Base-by-base conservation (phyloP, 2,888 invertebrate genomes). In the Phorcus lineatus region DNA sequence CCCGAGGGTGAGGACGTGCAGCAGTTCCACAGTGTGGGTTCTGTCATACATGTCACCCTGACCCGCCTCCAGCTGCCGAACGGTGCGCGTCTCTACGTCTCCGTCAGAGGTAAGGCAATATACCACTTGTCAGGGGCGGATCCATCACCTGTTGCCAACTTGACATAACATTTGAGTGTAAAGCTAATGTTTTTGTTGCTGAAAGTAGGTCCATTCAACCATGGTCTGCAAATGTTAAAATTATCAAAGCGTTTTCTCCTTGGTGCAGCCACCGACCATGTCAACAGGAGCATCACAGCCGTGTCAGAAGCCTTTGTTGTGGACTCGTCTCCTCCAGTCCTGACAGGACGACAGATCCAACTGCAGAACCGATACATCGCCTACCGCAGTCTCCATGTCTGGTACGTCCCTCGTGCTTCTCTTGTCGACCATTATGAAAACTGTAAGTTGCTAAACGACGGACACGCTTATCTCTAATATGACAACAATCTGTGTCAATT, bases 41-140 rank as follows among this genome's bases (percentile, higher is more conserved):
- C 87, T 11, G 80, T 83, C 36, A 87, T 86, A 62, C 87, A 87
- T 17, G 70, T 80, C 17, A 83, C 83, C 9, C 81, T 88, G 78
- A 86, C 86, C 78, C 62, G 79, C 24, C 80, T 88, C 6, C 70
- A 70, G 22, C 76, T 88, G 57, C 86, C 86, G 76, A 84, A 81
- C 77, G 88, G 88, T 19, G 84, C 85, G 70, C 80, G 81, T 19
- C 86, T 87, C 77, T 87, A 85, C 77, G 87, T 85, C 17, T 84
- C 86, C 11, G 81, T 88, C 0, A 83, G 76, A 81, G 88, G 88
- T 88, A 79, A 47, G 47, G 47, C 47, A 11, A 1, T 4, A 13
- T 7, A 13, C 7, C 36, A 36, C 7, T 7, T 36, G 36, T 36
- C 7, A 7, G 36, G 36, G 36, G 7, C n/a, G n/a, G n/a, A n/a